Percentiles rank a stretch among this genome's conserved stretches.
These are phyloP conservation scores for Drosophila trapezifrons DNA, from an alignment of 1,140 invertebrate species.

Conservation along the genomic window DNA sequence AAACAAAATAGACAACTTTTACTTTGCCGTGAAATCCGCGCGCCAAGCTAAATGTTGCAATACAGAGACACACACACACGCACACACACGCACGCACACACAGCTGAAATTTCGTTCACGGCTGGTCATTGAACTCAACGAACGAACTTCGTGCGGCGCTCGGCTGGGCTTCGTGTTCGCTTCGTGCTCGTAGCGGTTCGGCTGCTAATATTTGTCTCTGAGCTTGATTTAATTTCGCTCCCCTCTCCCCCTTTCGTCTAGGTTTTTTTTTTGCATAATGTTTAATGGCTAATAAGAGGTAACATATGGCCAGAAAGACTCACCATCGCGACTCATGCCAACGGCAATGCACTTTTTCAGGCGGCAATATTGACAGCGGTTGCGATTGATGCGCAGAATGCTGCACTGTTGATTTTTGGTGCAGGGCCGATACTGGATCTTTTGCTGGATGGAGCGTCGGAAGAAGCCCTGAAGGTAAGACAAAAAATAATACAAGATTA, in stretches of 20 bases:
- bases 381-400: slow-evolving; percentile 97
- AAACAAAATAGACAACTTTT: slow-evolving; percentile 79
- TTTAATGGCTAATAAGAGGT: not conserved
- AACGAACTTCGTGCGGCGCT: slow-evolving; percentile 31
- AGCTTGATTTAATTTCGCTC: slow-evolving; percentile 39
- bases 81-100: slow-evolving; percentile 4
- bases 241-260: not conserved
- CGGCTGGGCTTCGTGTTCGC: slow-evolving; percentile 11
- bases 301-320: slow-evolving; percentile 80
- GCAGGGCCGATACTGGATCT: slow-evolving; percentile 98
- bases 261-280: slow-evolving; percentile 22
- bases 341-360: slow-evolving; percentile 99
- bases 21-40: slow-evolving; percentile 77
- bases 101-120: slow-evolving; percentile 77
- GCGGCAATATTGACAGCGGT: slow-evolving; percentile 98
- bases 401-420: slow-evolving; percentile 99
- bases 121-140: slow-evolving; percentile 83
- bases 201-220: slow-evolving; percentile 17
- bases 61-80: slow-evolving; percentile 18
- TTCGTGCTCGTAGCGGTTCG: slow-evolving; percentile 6
- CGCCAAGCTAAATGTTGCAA: slow-evolving; percentile 66
- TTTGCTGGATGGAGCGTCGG: slow-evolving; percentile 97
- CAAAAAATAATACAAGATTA: slow-evolving; percentile 56
- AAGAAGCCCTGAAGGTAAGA: slow-evolving; percentile 90
- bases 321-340: slow-evolving; percentile 99